Conservation (phyloP, 2,797 vertebrate genomes). For the Lepidocolaptes lacrymiger region DNA sequence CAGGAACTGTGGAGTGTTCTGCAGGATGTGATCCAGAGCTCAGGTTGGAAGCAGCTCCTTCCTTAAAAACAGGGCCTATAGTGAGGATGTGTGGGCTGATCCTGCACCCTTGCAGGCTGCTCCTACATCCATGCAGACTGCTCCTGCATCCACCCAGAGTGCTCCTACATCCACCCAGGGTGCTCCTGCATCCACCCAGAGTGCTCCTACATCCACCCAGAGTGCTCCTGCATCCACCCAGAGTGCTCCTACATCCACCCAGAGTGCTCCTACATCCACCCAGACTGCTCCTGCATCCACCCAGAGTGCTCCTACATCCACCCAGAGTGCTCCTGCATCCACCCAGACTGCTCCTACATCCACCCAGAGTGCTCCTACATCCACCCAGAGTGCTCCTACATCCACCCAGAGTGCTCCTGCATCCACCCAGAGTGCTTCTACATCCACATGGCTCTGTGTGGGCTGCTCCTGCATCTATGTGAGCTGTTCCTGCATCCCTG, state of each 20-base stretch:
- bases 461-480: too few species aligned
- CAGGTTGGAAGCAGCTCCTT: background rate
- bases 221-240: too few species aligned
- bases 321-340: background rate
- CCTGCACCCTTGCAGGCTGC: background rate
- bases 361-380: background rate
- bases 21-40: rapidly evolving
- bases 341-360: rapidly evolving
- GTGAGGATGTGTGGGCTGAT: rapidly evolving
- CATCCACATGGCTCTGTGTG: too few species aligned
- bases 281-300: rapidly evolving
- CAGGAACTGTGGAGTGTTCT: background rate
- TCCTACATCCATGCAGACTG: rapidly evolving
- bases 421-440: background rate
- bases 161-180: background rate
- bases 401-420: rapidly evolving
- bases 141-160: rapidly evolving
- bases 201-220: background rate
- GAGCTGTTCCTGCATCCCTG: rapidly evolving
- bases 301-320: background rate
- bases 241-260: too few species aligned
- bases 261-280: background rate
- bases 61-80: rapidly evolving
- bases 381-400: background rate
- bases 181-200: background rate